Base-by-base conservation (phyloP, 92 coral and sea anemone species). In the Phenganax marumi region DNA sequence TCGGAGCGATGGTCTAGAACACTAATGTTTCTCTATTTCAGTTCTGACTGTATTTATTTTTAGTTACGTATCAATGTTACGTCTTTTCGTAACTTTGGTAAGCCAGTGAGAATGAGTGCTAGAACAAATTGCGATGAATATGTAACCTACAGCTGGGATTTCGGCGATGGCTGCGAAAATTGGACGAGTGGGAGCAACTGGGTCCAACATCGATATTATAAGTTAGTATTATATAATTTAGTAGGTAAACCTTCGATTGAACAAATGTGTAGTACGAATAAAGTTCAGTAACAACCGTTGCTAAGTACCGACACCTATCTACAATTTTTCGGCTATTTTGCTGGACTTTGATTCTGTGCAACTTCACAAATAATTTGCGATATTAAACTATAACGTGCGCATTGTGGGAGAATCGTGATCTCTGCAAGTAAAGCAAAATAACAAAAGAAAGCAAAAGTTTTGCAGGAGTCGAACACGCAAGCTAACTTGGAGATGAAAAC, bases 171-270 rank as follows among this genome's bases (percentile, higher is more conserved):
- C 5, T 1, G 72, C 24, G 18, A 66, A 33, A 14, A 24, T 8
- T 9, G 13, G 4, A 25, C 26, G 17, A 66, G 49, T 25, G 0
- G 18, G 11, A 24, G 50, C n/a, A 66, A 66, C 72, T 25, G 13
- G 48, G 50, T 66, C 17, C 17, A 66, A 22, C 72, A 66, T 66
- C 72, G 72, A 66, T 66, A 66, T 21, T 1, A 66, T n/a, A 66
- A 66, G 72, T 66, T 1, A 66, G 72, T 66, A 33, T 24, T 9
- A 19, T 16, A 2, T 16, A 14, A 1, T 62, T 9, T 14, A 16
- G 22, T 14, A 16, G 22, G 24, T 62, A 56, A 56, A n/a, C 63
- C 63, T 14, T 56, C 12, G 19, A 7, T 7, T 56, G 19, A 6
- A 33, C 43, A 33, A 33, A 33, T 33, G 43, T 1, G 5, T 33